phyloP scores from a whole-genome alignment of 2,888 invertebrate genomes.

The Microdon myrmicae region DNA sequence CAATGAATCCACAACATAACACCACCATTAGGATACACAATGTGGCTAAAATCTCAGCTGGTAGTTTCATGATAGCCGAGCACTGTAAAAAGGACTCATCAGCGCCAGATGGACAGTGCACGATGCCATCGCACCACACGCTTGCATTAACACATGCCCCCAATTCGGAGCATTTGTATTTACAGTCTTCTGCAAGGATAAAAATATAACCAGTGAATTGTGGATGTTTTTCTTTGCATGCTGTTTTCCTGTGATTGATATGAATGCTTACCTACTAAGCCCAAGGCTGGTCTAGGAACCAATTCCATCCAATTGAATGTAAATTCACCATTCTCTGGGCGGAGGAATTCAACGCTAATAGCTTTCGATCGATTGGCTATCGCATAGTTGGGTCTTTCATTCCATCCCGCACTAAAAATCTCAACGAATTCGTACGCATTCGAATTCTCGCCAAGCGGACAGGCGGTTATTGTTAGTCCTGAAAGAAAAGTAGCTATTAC shows the following conservation, averaged over 20 bases:
- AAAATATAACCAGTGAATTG: constrained; percentile 10
- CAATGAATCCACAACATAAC: constrained; percentile 67
- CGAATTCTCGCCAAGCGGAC: constrained; percentile 70
- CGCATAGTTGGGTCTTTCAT: constrained; percentile 70
- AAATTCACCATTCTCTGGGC: constrained; percentile 79
- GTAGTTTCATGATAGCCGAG: constrained; percentile 79
- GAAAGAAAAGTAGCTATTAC: constrained; percentile 2
- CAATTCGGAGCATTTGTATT: constrained; percentile 79
- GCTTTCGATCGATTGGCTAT: constrained; percentile 72
- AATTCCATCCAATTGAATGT: constrained; percentile 86
- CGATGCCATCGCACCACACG: constrained; percentile 83
- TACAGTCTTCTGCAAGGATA: constrained; percentile 74
- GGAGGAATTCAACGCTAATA: constrained; percentile 82
- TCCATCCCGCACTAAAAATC: constrained; percentile 88
- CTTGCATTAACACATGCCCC: constrained; percentile 83
- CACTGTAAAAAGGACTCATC: constrained; percentile 85
- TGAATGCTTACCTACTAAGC: constrained; percentile 62
- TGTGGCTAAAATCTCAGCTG: constrained; percentile 77
- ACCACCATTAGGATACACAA: constrained; percentile 68
- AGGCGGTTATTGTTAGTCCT: constrained; percentile 69
- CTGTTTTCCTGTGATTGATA: not conserved
- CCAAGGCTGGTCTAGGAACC: constrained; percentile 69
- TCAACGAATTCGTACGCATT: constrained; percentile 76
- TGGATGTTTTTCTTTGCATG: not conserved
- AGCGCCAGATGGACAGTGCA: constrained; percentile 82